Percentiles rank a stretch among this genome's conserved stretches.
Conservation (phyloP, 2,797 vertebrate species). For the Salmo trutta region DNA sequence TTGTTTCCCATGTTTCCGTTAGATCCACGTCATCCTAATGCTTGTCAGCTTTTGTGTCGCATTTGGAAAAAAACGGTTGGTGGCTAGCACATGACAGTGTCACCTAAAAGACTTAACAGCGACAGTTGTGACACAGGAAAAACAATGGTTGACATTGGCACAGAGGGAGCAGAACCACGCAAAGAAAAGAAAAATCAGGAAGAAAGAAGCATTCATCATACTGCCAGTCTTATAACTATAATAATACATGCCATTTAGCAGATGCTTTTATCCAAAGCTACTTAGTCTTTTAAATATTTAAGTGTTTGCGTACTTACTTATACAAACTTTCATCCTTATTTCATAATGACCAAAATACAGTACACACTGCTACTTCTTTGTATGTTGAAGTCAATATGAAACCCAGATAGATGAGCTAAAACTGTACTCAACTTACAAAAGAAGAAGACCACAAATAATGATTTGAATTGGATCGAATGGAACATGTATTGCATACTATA, state of each 20-base stretch:
- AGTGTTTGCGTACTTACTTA: no score
- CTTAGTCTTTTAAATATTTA: no score
- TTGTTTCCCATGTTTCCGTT: neutral
- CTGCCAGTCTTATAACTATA: neutral
- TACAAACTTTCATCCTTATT: neutral
- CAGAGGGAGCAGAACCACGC: conserved; percentile 25
- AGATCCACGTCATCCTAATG: neutral
- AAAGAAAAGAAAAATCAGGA: conserved; percentile 24
- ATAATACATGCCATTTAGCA: no score
- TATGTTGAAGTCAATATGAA: neutral
- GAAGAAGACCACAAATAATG: neutral
- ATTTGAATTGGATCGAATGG: conserved; percentile 2
- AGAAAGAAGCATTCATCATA: neutral
- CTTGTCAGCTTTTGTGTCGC: neutral
- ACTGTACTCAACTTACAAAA: neutral
- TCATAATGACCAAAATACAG: neutral
- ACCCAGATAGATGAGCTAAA: neutral
- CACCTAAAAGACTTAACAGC: neutral
- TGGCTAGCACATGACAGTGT: neutral
- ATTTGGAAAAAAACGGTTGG: neutral
- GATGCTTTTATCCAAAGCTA: no score
- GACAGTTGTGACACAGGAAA: conserved; percentile 17
- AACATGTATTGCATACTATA: neutral
- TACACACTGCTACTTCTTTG: neutral
- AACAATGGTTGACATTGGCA: conserved; percentile 29